Percentiles rank a stretch among this genome's conserved stretches.
These are phyloP conservation scores for Lepidothrix coronata DNA, from an alignment of 2,113 vertebrate genomes.

Conservation along the genomic window DNA sequence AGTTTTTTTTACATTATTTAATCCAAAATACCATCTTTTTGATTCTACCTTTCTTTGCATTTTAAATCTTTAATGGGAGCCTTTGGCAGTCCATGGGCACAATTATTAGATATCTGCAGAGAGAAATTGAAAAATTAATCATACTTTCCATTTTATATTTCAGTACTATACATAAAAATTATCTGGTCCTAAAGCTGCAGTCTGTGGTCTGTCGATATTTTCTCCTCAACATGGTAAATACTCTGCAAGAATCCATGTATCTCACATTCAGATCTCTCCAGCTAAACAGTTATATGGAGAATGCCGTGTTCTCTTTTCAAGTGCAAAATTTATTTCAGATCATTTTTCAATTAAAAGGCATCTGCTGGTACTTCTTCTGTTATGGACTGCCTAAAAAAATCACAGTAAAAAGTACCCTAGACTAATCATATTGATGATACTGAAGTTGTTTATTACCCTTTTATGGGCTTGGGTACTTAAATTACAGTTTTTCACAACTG, in stretches of 20 bases:
- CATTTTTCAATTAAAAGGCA: slow-evolving; percentile 78
- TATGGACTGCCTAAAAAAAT: slow-evolving; percentile 52
- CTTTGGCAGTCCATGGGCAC: slow-evolving; percentile 87
- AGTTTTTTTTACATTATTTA: slow-evolving; percentile 95
- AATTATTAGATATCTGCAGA: slow-evolving; percentile 97
- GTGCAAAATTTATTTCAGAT: slow-evolving; percentile 72
- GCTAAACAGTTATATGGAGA: slow-evolving; percentile 60
- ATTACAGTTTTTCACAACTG: slow-evolving; percentile 77
- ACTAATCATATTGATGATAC: slow-evolving; percentile 66
- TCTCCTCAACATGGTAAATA: slow-evolving; percentile 50
- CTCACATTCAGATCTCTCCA: slow-evolving; percentile 52
- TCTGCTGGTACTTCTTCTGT: slow-evolving; percentile 65
- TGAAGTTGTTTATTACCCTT: slow-evolving; percentile 76
- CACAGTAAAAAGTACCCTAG: slow-evolving; percentile 40
- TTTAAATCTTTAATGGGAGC: slow-evolving; percentile 97
- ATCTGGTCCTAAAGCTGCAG: slow-evolving; percentile 70
- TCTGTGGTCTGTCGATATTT: slow-evolving; percentile 46
- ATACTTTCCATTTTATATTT: slow-evolving; percentile 87
- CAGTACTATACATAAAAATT: slow-evolving; percentile 81
- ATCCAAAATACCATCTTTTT: slow-evolving; percentile 94
- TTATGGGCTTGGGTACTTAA: slow-evolving; percentile 72
- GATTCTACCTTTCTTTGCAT: slow-evolving; percentile 90
- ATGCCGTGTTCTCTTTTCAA: slow-evolving; percentile 62
- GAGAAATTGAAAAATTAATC: slow-evolving; percentile 99
- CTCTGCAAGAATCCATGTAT: slow-evolving; percentile 20